Evolutionary conservation across 2,888 invertebrate species (phyloP).

Genomic region (Alviniconcha strummeri): DNA sequence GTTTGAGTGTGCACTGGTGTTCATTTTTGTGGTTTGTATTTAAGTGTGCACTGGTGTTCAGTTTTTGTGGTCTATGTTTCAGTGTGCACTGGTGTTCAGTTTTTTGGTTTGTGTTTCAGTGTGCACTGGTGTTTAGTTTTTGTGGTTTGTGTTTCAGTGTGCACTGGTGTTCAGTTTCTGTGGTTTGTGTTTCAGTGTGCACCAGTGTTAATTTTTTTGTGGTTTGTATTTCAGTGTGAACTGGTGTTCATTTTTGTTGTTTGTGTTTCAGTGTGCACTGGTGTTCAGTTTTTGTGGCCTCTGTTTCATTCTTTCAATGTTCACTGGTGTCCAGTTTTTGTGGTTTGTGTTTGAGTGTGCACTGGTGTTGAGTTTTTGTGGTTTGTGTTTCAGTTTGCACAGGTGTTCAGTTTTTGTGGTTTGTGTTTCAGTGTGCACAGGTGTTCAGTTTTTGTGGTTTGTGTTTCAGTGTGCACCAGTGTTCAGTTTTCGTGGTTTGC

Average conservation of each 20-base stretch:
- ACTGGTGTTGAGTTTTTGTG: conserved; percentile 59
- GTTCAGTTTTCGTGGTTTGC: background rate
- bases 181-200: no score
- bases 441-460: no score
- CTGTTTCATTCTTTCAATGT: background rate
- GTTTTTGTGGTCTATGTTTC: no score
- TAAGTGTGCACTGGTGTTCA: no score
- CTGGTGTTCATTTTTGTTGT: background rate
- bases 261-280: background rate
- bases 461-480: background rate
- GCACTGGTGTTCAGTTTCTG: no score
- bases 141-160: background rate
- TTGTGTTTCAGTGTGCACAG: no score
- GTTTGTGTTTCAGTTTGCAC: no score
- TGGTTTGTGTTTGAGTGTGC: conserved; percentile 76
- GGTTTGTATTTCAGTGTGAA: background rate
- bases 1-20: background rate
- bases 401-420: no score
- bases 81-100: no score
- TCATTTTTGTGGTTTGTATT: background rate
- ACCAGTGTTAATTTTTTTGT: background rate
- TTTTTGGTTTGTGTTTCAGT: background rate
- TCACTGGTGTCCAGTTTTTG: no score
- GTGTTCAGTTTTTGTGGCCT: background rate
- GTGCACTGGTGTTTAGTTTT: background rate